A percentile compares a stretch with the other conserved stretches of the same genome.
Evolutionary conservation across 1,140 invertebrate genomes (phyloP).

Genomic region (Hypsibius dujardini): DNA sequence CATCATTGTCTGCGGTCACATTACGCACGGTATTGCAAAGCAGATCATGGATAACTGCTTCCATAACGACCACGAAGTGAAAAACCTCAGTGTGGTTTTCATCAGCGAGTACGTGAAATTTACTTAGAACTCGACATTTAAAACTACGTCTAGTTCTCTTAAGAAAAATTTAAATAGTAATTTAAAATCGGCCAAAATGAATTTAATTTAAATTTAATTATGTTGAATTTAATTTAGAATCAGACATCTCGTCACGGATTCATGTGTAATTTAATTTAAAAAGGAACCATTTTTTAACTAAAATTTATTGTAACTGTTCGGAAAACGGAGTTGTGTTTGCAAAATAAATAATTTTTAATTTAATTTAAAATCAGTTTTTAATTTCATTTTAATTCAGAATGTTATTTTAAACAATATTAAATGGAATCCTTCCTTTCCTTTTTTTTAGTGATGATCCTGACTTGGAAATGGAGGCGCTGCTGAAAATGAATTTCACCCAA

Average conservation of each 20-base stretch:
- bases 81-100: background rate
- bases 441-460: conserved; percentile 32
- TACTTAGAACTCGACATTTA: too few species aligned
- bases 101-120: background rate
- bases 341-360: background rate
- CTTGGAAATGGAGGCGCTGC: conserved; percentile 41
- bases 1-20: conserved; percentile 3
- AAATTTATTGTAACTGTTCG: too few species aligned
- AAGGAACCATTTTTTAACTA: too few species aligned
- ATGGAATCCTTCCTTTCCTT: too few species aligned
- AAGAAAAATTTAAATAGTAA: too few species aligned
- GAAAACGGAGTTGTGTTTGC: background rate
- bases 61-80: background rate
- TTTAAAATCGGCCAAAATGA: too few species aligned
- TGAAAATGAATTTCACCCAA: conserved; percentile 43
- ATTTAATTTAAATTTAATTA: too few species aligned
- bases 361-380: background rate
- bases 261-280: too few species aligned
- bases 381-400: background rate
- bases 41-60: background rate
- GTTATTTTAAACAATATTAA: background rate
- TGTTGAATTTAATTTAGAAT: too few species aligned
- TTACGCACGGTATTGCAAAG: background rate
- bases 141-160: too few species aligned
- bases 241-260: too few species aligned